These are phyloP conservation scores for Xestia sexstrigata DNA, from an alignment of 2,888 invertebrate species.

Conservation along the genomic window DNA sequence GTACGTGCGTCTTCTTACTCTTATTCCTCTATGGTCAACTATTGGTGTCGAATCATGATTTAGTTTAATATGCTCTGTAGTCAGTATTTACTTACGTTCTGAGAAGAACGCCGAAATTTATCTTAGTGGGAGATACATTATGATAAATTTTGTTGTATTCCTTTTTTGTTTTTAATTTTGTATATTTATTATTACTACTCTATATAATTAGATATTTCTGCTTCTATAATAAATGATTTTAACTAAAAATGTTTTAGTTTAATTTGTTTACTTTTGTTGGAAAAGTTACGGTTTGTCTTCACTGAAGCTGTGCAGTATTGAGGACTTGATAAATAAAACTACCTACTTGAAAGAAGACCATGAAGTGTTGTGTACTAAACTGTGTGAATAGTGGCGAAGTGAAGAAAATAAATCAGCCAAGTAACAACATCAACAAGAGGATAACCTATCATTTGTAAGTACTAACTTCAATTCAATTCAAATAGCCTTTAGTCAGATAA, in stretches of 20 bases:
- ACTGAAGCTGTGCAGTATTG: neutral
- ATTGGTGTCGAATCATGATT: neutral
- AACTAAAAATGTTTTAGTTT: neutral
- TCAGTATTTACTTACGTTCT: too few relatives aligned
- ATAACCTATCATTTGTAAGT: conserved; percentile 46
- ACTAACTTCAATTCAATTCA: neutral
- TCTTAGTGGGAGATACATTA: too few relatives aligned
- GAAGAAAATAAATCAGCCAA: conserved; percentile 17
- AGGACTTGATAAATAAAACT: neutral
- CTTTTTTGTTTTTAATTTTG: conserved; percentile 21
- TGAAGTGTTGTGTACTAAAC: conserved; percentile 34
- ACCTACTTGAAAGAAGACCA: neutral
- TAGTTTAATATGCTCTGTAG: too few relatives aligned
- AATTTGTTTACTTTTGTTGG: neutral
- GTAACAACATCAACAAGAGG: neutral
- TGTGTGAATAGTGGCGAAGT: conserved; percentile 18
- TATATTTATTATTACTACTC: neutral
- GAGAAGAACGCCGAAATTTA: too few relatives aligned
- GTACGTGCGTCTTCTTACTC: neutral
- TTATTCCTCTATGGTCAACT: neutral
- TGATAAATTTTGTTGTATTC: conserved; percentile 10
- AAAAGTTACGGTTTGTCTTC: neutral
- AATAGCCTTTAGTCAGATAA: too few relatives aligned
- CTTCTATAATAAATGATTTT: too few relatives aligned
- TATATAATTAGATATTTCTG: conserved; percentile 15